A percentile compares a stretch with the other conserved stretches of the same genome.
Evolutionary conservation across 2,888 invertebrate genomes (phyloP).

Genomic region (Lysandra bellargus): DNA sequence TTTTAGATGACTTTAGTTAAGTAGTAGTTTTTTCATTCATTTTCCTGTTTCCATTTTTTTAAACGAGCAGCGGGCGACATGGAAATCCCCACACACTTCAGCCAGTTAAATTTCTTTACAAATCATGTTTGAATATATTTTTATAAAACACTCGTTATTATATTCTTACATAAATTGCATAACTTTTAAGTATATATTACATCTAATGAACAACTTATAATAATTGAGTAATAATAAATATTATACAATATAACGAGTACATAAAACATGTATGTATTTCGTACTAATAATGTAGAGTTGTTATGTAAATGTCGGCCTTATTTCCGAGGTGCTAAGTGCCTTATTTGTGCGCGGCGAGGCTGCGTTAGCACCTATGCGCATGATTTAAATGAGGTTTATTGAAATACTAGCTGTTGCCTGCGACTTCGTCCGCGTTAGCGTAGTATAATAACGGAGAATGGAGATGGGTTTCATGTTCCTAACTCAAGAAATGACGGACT

Average conservation of each 20-base stretch:
- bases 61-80: too few relatives aligned
- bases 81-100: too few relatives aligned
- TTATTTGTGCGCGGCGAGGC: not conserved
- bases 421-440: too few relatives aligned
- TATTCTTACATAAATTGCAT: not conserved
- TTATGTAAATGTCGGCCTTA: constrained; percentile 3
- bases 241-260: not conserved
- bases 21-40: too few relatives aligned
- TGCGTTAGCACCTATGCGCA: not conserved
- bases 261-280: not conserved
- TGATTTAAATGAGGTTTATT: not conserved
- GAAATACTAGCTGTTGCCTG: not conserved
- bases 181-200: not conserved
- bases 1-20: too few relatives aligned
- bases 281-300: not conserved
- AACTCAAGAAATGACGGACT: too few relatives aligned
- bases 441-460: too few relatives aligned
- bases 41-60: too few relatives aligned
- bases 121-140: too few relatives aligned
- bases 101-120: too few relatives aligned
- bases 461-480: too few relatives aligned
- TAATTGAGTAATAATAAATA: not conserved
- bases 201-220: not conserved
- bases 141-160: too few relatives aligned
- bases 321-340: constrained; percentile 1